Evolutionary conservation across 2,888 invertebrate genomes (phyloP).

Genomic region (Ypsolopha scabrella): DNA sequence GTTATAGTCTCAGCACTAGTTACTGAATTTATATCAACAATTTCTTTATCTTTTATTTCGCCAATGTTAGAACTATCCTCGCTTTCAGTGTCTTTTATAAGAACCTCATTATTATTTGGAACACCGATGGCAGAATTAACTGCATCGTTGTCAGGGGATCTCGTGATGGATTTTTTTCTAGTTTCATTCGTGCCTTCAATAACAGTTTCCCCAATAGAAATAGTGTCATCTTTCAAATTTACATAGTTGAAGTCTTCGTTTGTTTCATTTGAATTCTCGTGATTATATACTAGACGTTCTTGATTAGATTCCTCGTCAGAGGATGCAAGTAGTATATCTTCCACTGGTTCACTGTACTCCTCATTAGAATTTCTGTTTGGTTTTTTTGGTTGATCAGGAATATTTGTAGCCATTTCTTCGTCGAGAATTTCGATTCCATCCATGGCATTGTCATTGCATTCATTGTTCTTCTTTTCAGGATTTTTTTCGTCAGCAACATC

Average conservation of each 20-base stretch:
- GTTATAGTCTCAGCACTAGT: neutral
- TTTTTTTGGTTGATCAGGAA: slow-evolving; percentile 1
- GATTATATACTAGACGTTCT: neutral
- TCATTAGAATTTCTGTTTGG: slow-evolving; percentile 17
- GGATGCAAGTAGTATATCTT: slow-evolving; percentile 39
- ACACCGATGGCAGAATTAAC: too few species aligned
- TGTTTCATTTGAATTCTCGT: neutral
- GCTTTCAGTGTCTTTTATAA: too few species aligned
- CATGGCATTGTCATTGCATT: neutral
- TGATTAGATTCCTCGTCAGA: slow-evolving; percentile 30
- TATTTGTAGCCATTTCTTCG: neutral
- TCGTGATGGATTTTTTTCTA: too few species aligned
- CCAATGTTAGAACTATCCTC: neutral
- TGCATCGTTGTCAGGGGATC: too few species aligned
- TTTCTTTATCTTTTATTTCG: neutral
- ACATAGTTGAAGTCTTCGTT: slow-evolving; percentile 12
- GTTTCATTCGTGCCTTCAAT: slow-evolving; percentile 9
- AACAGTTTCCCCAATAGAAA: slow-evolving; percentile 28
- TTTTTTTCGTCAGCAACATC: neutral
- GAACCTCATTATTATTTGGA: too few species aligned
- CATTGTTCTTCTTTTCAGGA: neutral
- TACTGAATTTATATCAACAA: neutral
- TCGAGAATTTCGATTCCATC: neutral
- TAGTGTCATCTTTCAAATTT: slow-evolving; percentile 29
- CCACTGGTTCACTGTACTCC: slow-evolving; percentile 25